These are phyloP conservation scores for Tetramorium bicarinatum DNA, from an alignment of 2,888 invertebrate species.

Conservation along the genomic window DNA sequence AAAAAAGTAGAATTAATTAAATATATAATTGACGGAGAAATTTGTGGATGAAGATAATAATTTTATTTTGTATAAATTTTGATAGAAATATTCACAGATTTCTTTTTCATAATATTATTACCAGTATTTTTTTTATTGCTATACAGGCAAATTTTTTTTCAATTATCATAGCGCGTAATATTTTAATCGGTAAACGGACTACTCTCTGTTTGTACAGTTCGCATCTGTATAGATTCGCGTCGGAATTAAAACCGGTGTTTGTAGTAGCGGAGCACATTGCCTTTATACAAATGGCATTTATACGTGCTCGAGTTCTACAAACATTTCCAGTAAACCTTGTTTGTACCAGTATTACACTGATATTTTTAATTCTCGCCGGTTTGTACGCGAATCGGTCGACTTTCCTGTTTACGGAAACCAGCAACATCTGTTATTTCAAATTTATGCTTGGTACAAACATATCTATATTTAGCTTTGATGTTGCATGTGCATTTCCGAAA, in stretches of 20 bases:
- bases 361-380: slow-evolving; percentile 53
- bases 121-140: slow-evolving; percentile 17
- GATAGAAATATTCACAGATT: background rate
- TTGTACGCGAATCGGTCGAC: slow-evolving; percentile 47
- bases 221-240: slow-evolving; percentile 47
- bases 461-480: slow-evolving; percentile 42
- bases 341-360: slow-evolving; percentile 53
- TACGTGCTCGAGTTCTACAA: slow-evolving; percentile 52
- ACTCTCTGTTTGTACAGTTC: slow-evolving; percentile 35
- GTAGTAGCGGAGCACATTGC: slow-evolving; percentile 42
- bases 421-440: slow-evolving; percentile 54
- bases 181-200: slow-evolving; percentile 47
- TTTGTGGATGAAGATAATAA: background rate
- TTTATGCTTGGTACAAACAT: slow-evolving; percentile 47
- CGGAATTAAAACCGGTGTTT: slow-evolving; percentile 53
- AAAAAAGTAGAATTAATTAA: background rate
- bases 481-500: slow-evolving; percentile 26
- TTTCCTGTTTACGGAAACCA: slow-evolving; percentile 53
- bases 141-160: slow-evolving; percentile 27
- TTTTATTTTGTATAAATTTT: background rate
- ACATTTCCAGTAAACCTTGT: slow-evolving; percentile 56
- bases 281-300: slow-evolving; percentile 53
- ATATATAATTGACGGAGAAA: background rate
- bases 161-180: slow-evolving; percentile 45
- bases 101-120: slow-evolving; percentile 17